A percentile compares a stretch with the other conserved stretches of the same genome.
Conservation (phyloP, 2,888 invertebrate species). For the Sminthurides aquaticus region DNA sequence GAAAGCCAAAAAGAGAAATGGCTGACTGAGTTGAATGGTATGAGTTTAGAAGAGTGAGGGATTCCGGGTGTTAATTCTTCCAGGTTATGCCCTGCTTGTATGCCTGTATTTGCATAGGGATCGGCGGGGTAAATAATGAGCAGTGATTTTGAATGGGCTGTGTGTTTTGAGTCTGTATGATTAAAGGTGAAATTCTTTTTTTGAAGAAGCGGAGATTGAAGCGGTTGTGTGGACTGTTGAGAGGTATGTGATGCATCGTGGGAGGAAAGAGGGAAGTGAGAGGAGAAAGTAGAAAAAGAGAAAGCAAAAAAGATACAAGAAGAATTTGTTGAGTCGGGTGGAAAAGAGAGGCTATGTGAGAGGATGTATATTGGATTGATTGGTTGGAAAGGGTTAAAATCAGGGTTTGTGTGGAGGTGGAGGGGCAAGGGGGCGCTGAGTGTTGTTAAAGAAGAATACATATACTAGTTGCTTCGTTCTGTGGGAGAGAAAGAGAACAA, state of each 20-base stretch:
- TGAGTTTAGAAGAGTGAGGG: background rate
- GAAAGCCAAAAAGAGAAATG: background rate
- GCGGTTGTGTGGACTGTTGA: no score
- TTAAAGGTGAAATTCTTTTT: no score
- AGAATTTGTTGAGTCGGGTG: no score
- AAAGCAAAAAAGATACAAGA: no score
- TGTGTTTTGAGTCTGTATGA: no score
- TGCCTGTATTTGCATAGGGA: background rate
- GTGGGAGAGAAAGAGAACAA: constrained; percentile 8
- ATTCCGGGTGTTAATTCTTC: background rate
- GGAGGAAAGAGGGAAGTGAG: background rate
- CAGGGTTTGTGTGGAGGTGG: no score
- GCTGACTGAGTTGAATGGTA: background rate
- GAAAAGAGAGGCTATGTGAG: background rate
- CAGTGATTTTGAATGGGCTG: background rate
- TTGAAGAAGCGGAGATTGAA: no score
- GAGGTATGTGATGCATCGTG: no score
- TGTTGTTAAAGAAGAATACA: background rate
- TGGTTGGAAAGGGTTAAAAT: background rate
- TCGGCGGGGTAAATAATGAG: background rate
- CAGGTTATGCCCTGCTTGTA: no score
- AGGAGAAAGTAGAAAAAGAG: background rate
- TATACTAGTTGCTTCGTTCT: background rate
- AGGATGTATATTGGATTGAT: background rate
- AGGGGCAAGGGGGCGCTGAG: no score